Evolutionary conservation across 2,113 vertebrate genomes (phyloP).

Genomic region (Cheilinus undulatus): DNA sequence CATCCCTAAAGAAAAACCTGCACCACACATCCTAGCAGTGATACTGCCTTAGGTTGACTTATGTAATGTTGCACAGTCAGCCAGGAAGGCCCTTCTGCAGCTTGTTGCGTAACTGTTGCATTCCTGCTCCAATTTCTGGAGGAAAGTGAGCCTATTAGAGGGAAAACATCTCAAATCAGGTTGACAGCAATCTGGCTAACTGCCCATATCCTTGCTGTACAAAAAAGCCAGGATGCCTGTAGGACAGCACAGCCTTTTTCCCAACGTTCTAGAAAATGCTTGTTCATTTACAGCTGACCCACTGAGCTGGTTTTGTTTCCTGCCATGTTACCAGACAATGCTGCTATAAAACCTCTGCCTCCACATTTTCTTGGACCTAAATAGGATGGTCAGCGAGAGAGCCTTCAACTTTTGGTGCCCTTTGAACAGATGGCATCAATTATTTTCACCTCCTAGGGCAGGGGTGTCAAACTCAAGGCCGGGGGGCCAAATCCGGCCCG

Average conservation of each 20-base stretch:
- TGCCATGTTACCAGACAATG: conserved; percentile 1
- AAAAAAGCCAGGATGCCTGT: neutral
- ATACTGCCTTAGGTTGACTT: neutral
- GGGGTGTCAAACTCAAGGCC: no score
- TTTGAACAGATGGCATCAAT: conserved; percentile 49
- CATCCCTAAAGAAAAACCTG: neutral
- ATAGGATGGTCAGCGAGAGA: neutral
- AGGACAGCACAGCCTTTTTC: conserved; percentile 5
- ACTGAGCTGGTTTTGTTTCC: conserved; percentile 17
- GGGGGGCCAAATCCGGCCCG: no score
- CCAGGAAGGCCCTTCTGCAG: neutral
- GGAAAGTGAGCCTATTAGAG: conserved; percentile 8
- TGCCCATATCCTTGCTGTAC: conserved; percentile 3
- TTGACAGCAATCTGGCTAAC: neutral
- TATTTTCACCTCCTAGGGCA: conserved; percentile 18
- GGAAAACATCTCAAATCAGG: conserved; percentile 4
- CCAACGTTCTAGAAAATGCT: neutral
- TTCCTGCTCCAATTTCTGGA: conserved; percentile 9
- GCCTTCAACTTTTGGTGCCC: neutral
- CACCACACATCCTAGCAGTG: neutral
- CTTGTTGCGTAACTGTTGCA: neutral
- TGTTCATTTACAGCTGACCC: conserved; percentile 21
- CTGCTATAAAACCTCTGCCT: neutral
- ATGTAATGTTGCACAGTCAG: neutral
- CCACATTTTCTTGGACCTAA: neutral